These are phyloP conservation scores for Micrasema longulum DNA, from an alignment of 1,140 invertebrate species.

Conservation along the genomic window DNA sequence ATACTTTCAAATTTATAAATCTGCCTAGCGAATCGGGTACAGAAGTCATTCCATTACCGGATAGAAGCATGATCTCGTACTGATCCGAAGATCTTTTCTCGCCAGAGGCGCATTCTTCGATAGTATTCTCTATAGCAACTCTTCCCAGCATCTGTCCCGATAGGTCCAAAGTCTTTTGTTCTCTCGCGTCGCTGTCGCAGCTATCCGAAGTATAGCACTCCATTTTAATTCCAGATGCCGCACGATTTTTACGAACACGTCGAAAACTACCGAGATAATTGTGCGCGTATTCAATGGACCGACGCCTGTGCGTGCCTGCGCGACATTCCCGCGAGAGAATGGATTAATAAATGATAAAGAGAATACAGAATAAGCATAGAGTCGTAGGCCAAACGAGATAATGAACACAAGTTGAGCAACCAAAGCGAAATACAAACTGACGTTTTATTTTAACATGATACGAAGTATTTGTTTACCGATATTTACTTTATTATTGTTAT, in stretches of 20 bases:
- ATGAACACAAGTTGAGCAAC: too few relatives aligned
- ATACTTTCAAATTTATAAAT: slow-evolving; percentile 77
- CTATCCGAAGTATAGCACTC: slow-evolving; percentile 84
- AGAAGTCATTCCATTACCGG: slow-evolving; percentile 75
- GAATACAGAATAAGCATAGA: too few relatives aligned
- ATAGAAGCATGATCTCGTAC: slow-evolving; percentile 78
- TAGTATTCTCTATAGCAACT: slow-evolving; percentile 69
- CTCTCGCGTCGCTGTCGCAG: slow-evolving; percentile 78
- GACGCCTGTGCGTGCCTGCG: neutral
- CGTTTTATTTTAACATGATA: too few relatives aligned
- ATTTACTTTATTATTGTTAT: too few relatives aligned
- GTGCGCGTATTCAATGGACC: neutral
- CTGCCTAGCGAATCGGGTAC: slow-evolving; percentile 69
- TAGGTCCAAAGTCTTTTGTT: slow-evolving; percentile 77
- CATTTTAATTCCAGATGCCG: slow-evolving; percentile 62
- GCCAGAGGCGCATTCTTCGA: slow-evolving; percentile 62
- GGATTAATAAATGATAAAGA: slow-evolving; percentile 5
- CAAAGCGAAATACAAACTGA: too few relatives aligned
- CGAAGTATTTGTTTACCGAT: too few relatives aligned
- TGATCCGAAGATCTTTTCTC: slow-evolving; percentile 45
- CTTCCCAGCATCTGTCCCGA: slow-evolving; percentile 75
- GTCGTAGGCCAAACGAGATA: slow-evolving; percentile 39
- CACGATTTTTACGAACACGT: neutral
- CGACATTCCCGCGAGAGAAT: slow-evolving; percentile 27
- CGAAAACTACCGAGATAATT: too few relatives aligned